These are phyloP conservation scores for Ptychadena robeensis DNA, from an alignment of 2,797 vertebrate genomes.

Conservation along the genomic window DNA sequence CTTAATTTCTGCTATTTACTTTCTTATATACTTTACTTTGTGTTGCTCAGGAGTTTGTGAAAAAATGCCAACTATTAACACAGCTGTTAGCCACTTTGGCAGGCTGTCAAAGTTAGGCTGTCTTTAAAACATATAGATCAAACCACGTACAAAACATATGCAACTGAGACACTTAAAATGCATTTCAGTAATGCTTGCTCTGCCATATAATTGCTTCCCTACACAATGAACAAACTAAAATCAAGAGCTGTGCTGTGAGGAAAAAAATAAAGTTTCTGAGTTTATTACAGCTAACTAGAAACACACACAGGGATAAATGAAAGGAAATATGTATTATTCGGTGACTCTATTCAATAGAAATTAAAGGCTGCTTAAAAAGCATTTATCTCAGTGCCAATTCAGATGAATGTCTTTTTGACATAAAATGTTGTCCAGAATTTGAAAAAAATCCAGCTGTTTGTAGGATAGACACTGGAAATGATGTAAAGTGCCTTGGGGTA, in stretches of 20 bases:
- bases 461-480: slow-evolving; percentile 31
- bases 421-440: slow-evolving; percentile 55
- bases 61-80: slow-evolving; percentile 59
- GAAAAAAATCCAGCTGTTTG: slow-evolving; percentile 43
- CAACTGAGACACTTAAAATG: slow-evolving; percentile 61
- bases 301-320: slow-evolving; percentile 62
- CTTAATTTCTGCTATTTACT: slow-evolving; percentile 39
- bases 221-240: slow-evolving; percentile 61
- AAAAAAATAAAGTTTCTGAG: slow-evolving; percentile 54
- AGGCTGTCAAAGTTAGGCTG: slow-evolving; percentile 59
- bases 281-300: slow-evolving; percentile 60
- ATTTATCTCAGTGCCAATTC: slow-evolving; percentile 58
- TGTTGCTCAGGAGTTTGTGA: slow-evolving; percentile 42
- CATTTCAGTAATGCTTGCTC: slow-evolving; percentile 60
- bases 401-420: slow-evolving; percentile 50
- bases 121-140: slow-evolving; percentile 62
- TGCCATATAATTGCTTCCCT: slow-evolving; percentile 55
- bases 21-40: slow-evolving; percentile 48
- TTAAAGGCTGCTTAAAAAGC: slow-evolving; percentile 58
- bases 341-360: slow-evolving; percentile 51
- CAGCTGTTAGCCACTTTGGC: slow-evolving; percentile 62
- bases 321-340: slow-evolving; percentile 61
- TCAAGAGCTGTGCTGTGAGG: slow-evolving; percentile 50
- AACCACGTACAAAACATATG: slow-evolving; percentile 59
- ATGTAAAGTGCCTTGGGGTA: slow-evolving; percentile 30